These are phyloP conservation scores for Eupithecia insigniata DNA, from an alignment of 2,888 invertebrate genomes.

Conservation along the genomic window DNA sequence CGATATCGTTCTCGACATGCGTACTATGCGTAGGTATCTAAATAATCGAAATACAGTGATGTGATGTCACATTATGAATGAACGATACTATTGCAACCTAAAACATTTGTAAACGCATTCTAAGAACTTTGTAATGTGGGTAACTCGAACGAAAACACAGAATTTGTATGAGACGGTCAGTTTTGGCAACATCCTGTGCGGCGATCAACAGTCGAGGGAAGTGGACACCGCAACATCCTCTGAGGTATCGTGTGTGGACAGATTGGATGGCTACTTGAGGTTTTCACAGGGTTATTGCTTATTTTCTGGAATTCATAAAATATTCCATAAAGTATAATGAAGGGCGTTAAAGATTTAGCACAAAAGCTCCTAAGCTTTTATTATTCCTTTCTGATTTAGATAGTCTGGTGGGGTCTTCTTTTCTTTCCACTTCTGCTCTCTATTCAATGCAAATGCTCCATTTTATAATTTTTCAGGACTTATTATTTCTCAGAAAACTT, in stretches of 20 bases:
- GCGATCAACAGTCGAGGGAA: conserved; percentile 72
- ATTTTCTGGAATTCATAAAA: not conserved
- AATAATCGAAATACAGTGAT: conserved; percentile 9
- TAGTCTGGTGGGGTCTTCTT: not conserved
- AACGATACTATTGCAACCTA: conserved; percentile 41
- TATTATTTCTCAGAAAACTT: no score
- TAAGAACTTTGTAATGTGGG: conserved; percentile 58
- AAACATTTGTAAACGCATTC: conserved; percentile 54
- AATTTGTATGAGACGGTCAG: conserved; percentile 54
- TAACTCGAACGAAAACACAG: conserved; percentile 58
- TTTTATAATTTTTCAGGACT: no score
- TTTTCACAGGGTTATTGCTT: not conserved
- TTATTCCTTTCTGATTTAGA: not conserved
- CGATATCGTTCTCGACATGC: not conserved
- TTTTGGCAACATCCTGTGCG: conserved; percentile 81
- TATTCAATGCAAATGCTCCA: no score
- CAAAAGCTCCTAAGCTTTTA: not conserved
- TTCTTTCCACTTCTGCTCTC: not conserved
- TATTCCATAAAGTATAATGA: not conserved
- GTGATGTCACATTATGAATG: conserved; percentile 37
- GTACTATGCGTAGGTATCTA: not conserved
- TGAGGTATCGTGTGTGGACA: conserved; percentile 46
- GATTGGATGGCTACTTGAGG: conserved; percentile 14
- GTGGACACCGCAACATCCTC: conserved; percentile 82
- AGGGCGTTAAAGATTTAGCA: not conserved